Base-by-base conservation (phyloP, 2,113 vertebrate species). In the Anguilla japonica region DNA sequence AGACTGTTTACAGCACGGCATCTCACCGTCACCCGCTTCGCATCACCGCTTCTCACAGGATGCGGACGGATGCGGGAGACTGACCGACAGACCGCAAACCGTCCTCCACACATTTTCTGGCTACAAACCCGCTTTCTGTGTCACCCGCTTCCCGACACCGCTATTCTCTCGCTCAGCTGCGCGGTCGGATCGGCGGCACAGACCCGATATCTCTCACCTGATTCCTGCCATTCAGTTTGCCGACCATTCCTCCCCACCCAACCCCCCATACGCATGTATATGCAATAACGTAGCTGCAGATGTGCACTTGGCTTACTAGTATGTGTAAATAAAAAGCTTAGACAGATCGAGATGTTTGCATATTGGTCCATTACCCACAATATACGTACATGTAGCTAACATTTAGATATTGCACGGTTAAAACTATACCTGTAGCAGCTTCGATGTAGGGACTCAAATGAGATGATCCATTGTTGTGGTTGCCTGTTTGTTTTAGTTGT, bases 381-480 rank as follows among this genome's bases (percentile, higher is more conserved):
- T 41, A 53, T 14, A 50, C 43, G 11, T 26, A 82, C 46, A 82
- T 40, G 46, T 43, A 29, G 8, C 46, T 3, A 3, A 82, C 15
- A 79, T 39, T 18, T 80, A 41, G 41, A 80, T 29, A 80, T 15
- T 80, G 5, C 79, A 80, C 39, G 20, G 60, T 67, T 67, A 41
- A 80, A 80, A 41, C 18, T 18, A 20, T 80, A 80, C 79, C 79
- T 80, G 79, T 80, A 80, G 39, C 39, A 82, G 94, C 93, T 93
- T 95, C 83, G 93, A 11, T 83, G 83, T 71, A 67, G 84, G 88
- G 41, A 22, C 53, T 86, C 81, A 85, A 85, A 83, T 53, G 18
- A 53, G 85, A 4, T 75, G 50, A 40, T 79, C 92, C 94, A 95
- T 94, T 85, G 67, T 7, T 83, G 34, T 29, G 80, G 53, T 39